Conservation (phyloP, 1,140 invertebrate genomes). For the Cephus cinctus region DNA sequence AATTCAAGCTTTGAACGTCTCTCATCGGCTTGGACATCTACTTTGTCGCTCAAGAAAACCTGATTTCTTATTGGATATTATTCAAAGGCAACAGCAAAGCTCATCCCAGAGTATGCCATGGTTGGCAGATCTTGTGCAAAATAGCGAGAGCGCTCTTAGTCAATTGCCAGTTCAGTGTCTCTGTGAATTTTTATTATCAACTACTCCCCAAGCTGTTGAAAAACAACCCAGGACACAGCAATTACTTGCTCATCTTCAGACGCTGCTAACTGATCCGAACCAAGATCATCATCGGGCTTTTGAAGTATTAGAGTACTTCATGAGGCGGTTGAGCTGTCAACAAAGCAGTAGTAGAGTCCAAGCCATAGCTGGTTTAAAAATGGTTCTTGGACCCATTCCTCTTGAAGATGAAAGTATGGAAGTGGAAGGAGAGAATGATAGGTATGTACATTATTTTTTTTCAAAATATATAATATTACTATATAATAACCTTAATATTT, state of each 20-base stretch:
- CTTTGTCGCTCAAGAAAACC: slow-evolving; percentile 87
- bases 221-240: slow-evolving; percentile 76
- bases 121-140: slow-evolving; percentile 92
- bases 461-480: background rate
- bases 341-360: slow-evolving; percentile 74
- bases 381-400: slow-evolving; percentile 56
- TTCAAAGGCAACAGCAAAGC: slow-evolving; percentile 75
- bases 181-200: slow-evolving; percentile 91
- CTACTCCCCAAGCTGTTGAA: slow-evolving; percentile 56
- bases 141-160: slow-evolving; percentile 82
- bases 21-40: slow-evolving; percentile 83
- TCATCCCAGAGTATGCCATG: slow-evolving; percentile 94
- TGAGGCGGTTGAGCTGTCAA: slow-evolving; percentile 80
- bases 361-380: slow-evolving; percentile 69
- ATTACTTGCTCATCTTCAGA: slow-evolving; percentile 74
- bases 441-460: slow-evolving; percentile 32
- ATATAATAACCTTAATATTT: slow-evolving; percentile 1
- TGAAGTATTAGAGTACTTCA: slow-evolving; percentile 91
- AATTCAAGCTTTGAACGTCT: slow-evolving; percentile 75
- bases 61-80: slow-evolving; percentile 91
- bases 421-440: slow-evolving; percentile 48
- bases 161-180: slow-evolving; percentile 93
- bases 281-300: slow-evolving; percentile 64
- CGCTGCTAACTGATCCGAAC: slow-evolving; percentile 63
- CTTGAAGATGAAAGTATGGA: slow-evolving; percentile 49